Conservation (phyloP, 2,888 invertebrate genomes). For the Meandrusa payeni region DNA sequence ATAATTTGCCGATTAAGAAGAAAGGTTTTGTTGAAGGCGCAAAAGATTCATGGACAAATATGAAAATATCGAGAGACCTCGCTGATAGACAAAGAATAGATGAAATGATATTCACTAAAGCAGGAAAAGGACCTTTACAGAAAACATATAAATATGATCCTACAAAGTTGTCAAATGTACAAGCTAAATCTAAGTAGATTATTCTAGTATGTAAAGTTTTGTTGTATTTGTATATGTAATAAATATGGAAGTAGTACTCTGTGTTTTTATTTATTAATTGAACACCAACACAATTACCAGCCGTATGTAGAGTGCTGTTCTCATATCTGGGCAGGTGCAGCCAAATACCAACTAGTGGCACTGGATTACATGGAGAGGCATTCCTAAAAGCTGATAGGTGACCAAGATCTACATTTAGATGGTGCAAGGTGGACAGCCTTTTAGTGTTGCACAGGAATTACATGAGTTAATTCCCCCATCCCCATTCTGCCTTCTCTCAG, state of each 20-base stretch:
- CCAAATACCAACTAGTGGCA: no score
- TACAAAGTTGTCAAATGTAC: slow-evolving; percentile 77
- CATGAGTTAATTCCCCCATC: no score
- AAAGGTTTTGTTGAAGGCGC: slow-evolving; percentile 90
- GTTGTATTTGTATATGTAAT: slow-evolving; percentile 38
- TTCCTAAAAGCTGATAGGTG: no score
- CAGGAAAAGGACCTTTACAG: slow-evolving; percentile 91
- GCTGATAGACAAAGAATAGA: slow-evolving; percentile 89
- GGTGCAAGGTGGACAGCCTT: no score
- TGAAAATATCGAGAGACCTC: slow-evolving; percentile 88
- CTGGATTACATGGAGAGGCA: no score
- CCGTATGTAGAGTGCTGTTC: no score
- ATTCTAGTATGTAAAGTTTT: slow-evolving; percentile 30
- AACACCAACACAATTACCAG: no score
- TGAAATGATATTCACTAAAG: slow-evolving; percentile 88
- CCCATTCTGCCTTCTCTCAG: no score
- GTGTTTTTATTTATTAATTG: slow-evolving; percentile 27
- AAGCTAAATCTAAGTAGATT: slow-evolving; percentile 79
- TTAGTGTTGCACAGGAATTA: no score
- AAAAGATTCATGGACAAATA: slow-evolving; percentile 91
- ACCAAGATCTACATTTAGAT: no score
- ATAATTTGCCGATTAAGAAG: slow-evolving; percentile 83
- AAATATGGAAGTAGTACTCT: slow-evolving; percentile 31
- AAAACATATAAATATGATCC: slow-evolving; percentile 95
- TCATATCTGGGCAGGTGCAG: no score